Percentiles rank a stretch among this genome's conserved stretches.
Evolutionary conservation across 2,113 vertebrate genomes (phyloP).

Genomic region (Tretioscincus oriximinensis): DNA sequence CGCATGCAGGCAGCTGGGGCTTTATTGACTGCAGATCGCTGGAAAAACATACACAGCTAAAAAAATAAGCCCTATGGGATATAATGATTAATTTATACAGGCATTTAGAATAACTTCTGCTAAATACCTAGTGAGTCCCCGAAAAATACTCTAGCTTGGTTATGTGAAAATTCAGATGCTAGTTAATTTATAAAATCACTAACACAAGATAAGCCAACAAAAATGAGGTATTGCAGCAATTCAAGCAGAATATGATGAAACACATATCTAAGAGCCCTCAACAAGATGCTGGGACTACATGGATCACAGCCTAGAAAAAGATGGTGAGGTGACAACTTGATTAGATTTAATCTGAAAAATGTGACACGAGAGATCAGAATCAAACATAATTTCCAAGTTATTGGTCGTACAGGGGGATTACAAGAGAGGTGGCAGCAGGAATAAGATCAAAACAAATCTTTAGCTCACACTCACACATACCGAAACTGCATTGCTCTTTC

Average conservation of each 20-base stretch:
- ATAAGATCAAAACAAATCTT: conserved; percentile 12
- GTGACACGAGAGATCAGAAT: conserved; percentile 42
- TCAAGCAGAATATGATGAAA: conserved; percentile 51
- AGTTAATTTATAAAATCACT: conserved; percentile 34
- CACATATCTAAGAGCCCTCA: conserved; percentile 35
- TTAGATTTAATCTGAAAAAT: conserved; percentile 56
- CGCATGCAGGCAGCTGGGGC: not conserved
- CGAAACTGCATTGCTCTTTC: too few species aligned
- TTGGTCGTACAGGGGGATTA: conserved; percentile 20
- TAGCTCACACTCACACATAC: not conserved
- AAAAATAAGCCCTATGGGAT: not conserved
- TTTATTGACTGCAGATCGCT: not conserved
- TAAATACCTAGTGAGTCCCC: not conserved
- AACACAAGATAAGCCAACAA: conserved; percentile 27
- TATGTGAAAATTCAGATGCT: not conserved
- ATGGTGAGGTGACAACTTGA: conserved; percentile 57
- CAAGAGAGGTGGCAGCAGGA: not conserved
- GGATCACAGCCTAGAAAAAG: conserved; percentile 49
- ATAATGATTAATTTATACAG: not conserved
- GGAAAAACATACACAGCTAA: not conserved
- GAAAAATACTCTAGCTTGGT: not conserved
- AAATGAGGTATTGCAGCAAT: conserved; percentile 40
- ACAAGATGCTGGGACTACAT: conserved; percentile 16
- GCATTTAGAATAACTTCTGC: conserved; percentile 4
- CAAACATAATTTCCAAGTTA: conserved; percentile 55